phyloP scores from a whole-genome alignment of 2,888 invertebrate genomes.

The Cistogaster globosa region DNA sequence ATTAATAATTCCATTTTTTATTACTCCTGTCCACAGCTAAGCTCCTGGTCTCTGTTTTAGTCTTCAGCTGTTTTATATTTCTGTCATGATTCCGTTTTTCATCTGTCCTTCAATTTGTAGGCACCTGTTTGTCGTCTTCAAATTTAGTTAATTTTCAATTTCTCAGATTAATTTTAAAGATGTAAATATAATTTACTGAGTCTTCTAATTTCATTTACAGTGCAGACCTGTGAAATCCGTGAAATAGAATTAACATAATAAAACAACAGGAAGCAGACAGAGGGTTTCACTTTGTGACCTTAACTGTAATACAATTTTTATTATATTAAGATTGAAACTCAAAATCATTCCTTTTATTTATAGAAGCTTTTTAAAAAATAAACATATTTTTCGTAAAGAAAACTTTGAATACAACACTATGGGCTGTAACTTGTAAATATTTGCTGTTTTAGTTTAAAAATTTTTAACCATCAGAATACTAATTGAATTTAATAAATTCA shows the following conservation, averaged over 20 bases:
- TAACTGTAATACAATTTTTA: neutral
- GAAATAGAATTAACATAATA: neutral
- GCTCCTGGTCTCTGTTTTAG: neutral
- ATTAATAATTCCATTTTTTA: neutral
- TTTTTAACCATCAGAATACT: too few relatives aligned
- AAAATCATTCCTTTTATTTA: too few relatives aligned
- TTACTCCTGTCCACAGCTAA: neutral
- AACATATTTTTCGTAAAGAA: too few relatives aligned
- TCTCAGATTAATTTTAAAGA: constrained; percentile 5
- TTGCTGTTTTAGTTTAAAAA: too few relatives aligned
- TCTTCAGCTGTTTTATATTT: neutral
- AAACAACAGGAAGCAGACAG: neutral
- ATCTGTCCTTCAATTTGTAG: constrained; percentile 14
- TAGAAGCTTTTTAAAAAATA: too few relatives aligned
- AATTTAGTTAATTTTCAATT: constrained; percentile 32
- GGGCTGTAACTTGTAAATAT: too few relatives aligned
- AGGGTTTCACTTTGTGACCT: neutral
- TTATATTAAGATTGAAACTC: too few relatives aligned
- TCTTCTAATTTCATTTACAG: constrained; percentile 9
- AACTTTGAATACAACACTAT: too few relatives aligned
- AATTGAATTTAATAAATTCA: too few relatives aligned
- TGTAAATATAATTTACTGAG: constrained; percentile 1
- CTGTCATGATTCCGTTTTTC: neutral
- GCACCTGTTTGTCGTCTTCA: neutral
- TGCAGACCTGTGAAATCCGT: neutral